phyloP scores from a whole-genome alignment of 2,888 invertebrate genomes.

The Lasioglossum zephyrum region DNA sequence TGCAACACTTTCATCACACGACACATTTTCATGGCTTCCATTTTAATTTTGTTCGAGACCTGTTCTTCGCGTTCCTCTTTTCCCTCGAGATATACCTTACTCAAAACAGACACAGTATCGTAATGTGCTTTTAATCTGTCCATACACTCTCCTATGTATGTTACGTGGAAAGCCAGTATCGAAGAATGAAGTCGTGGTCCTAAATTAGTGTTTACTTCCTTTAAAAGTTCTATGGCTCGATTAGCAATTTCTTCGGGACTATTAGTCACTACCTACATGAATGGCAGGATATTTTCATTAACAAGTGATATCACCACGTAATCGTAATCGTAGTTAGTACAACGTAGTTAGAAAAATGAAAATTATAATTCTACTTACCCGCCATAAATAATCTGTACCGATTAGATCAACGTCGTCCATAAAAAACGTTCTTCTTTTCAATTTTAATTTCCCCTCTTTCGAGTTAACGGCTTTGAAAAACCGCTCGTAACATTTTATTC shows the following conservation, averaged over 20 bases:
- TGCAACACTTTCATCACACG: slow-evolving; percentile 96
- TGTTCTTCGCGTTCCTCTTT: slow-evolving; percentile 84
- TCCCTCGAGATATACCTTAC: slow-evolving; percentile 82
- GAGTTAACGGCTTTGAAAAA: slow-evolving; percentile 98
- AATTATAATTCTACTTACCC: slow-evolving; percentile 86
- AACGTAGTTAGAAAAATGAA: background rate
- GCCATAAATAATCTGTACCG: slow-evolving; percentile 98
- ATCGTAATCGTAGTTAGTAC: background rate
- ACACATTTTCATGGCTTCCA: slow-evolving; percentile 94
- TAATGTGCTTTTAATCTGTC: slow-evolving; percentile 94
- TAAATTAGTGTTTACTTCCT: slow-evolving; percentile 97
- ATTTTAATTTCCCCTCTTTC: slow-evolving; percentile 96
- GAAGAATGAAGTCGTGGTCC: slow-evolving; percentile 93
- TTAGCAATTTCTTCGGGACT: slow-evolving; percentile 96
- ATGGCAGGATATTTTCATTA: background rate
- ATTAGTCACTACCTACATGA: slow-evolving; percentile 91
- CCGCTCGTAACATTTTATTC: slow-evolving; percentile 95
- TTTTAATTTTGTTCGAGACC: slow-evolving; percentile 85
- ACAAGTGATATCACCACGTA: background rate
- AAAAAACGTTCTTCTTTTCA: slow-evolving; percentile 93
- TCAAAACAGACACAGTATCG: slow-evolving; percentile 90
- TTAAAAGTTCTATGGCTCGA: slow-evolving; percentile 95
- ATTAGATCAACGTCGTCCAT: slow-evolving; percentile 98
- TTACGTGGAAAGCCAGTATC: slow-evolving; percentile 94
- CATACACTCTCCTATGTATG: slow-evolving; percentile 96